phyloP scores from a whole-genome alignment of 2,888 invertebrate genomes.

The Podotricha telesiphe region DNA sequence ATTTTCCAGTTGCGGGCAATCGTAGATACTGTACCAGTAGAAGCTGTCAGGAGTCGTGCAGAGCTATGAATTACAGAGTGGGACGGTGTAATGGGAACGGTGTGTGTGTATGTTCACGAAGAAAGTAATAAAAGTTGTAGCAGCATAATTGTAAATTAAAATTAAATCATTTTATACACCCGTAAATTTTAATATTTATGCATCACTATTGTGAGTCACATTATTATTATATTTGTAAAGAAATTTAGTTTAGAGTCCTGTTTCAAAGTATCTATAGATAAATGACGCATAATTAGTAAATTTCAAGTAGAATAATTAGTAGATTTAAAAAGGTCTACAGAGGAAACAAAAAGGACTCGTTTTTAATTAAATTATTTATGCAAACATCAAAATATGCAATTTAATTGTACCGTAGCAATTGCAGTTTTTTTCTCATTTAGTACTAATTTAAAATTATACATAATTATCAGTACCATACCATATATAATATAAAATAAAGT shows the following conservation, averaged over 20 bases:
- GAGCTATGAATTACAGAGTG: slow-evolving; percentile 22
- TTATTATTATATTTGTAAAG: no score
- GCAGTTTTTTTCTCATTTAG: no score
- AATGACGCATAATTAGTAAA: no score
- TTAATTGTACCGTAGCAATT: no score
- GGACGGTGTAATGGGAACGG: slow-evolving; percentile 19
- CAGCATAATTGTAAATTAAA: background rate
- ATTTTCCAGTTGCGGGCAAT: slow-evolving; percentile 7
- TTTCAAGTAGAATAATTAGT: no score
- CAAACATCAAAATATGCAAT: no score
- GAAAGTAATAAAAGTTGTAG: slow-evolving; percentile 1
- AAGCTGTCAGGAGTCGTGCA: slow-evolving; percentile 15
- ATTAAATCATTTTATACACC: background rate
- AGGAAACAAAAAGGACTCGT: no score
- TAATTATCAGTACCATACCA: background rate
- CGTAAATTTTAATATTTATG: background rate
- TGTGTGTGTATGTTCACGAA: slow-evolving; percentile 15
- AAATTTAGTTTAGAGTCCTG: background rate
- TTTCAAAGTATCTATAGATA: no score
- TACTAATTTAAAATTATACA: no score
- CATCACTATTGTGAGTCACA: no score
- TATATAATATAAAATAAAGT: background rate
- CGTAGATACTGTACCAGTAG: slow-evolving; percentile 19
- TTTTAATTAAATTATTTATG: no score
- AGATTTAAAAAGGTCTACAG: no score